These are phyloP conservation scores for Diadophis punctatus DNA, from an alignment of 2,113 vertebrate species.

Conservation along the genomic window DNA sequence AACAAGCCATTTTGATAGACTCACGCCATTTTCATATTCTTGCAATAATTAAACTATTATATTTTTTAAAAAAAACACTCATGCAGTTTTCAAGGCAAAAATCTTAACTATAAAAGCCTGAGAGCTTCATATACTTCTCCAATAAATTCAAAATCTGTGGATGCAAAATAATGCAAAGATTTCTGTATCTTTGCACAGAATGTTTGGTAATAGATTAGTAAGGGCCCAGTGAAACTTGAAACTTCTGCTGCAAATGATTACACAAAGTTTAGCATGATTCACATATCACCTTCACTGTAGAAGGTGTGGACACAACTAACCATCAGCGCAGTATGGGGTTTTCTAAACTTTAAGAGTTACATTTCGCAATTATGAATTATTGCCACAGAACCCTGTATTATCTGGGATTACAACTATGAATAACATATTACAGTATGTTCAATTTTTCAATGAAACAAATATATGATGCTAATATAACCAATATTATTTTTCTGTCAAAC, in stretches of 20 bases:
- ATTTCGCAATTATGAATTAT: conserved; percentile 11
- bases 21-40: conserved; percentile 39
- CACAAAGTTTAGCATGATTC: conserved; percentile 22
- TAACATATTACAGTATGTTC: not conserved
- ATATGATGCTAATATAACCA: conserved; percentile 18
- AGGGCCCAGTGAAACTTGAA: not conserved
- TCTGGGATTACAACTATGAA: conserved; percentile 8
- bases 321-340: conserved; percentile 12
- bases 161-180: conserved; percentile 27
- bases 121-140: conserved; percentile 32
- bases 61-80: conserved; percentile 26
- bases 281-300: conserved; percentile 2
- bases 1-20: conserved; percentile 39
- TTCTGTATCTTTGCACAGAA: not conserved
- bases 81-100: conserved; percentile 57
- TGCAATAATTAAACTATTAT: conserved; percentile 40
- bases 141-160: conserved; percentile 24
- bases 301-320: not conserved
- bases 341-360: not conserved
- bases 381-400: conserved; percentile 16
- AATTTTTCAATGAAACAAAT: conserved; percentile 25
- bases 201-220: conserved; percentile 12
- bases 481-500: not conserved
- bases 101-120: conserved; percentile 23
- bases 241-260: conserved; percentile 10